Percentiles rank a stretch among this genome's conserved stretches.
Conservation (phyloP, 2,888 invertebrate species). For the Halictus ligatus region DNA sequence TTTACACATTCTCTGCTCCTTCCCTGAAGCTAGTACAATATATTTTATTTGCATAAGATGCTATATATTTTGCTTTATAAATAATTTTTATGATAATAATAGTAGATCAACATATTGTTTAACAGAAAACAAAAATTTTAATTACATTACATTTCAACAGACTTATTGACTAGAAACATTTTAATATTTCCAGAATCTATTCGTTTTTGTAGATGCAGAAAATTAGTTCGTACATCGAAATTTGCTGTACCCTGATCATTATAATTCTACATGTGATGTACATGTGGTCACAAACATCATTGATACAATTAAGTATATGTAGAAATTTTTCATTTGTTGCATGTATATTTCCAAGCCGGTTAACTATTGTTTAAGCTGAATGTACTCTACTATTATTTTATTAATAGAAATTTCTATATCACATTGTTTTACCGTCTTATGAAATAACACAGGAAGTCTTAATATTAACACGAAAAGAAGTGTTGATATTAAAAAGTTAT, state of each 20-base stretch:
- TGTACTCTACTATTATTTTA: neutral
- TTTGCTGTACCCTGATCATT: slow-evolving; percentile 41
- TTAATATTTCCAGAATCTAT: neutral
- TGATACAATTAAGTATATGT: slow-evolving; percentile 5
- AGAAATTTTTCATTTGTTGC: neutral
- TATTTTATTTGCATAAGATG: slow-evolving; percentile 7
- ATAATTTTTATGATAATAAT: neutral
- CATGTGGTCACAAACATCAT: neutral
- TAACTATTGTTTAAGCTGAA: neutral
- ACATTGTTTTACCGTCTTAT: neutral
- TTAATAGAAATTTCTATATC: neutral
- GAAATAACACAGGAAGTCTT: neutral
- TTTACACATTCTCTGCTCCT: neutral
- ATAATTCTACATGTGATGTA: slow-evolving; percentile 12
- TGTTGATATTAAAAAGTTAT: neutral
- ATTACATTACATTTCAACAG: slow-evolving; percentile 1
- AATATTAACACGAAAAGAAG: neutral
- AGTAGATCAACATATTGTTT: neutral
- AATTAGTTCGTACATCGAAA: slow-evolving; percentile 1
- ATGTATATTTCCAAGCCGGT: neutral
- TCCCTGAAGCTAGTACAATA: neutral
- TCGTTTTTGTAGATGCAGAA: no score
- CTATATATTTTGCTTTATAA: neutral
- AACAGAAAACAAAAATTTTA: slow-evolving; percentile 4
- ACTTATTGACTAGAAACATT: slow-evolving; percentile 31